Percentiles rank a stretch among this genome's conserved stretches.
Evolutionary conservation across 2,797 vertebrate species (phyloP).

Genomic region (Lagorchestes hirsutus): DNA sequence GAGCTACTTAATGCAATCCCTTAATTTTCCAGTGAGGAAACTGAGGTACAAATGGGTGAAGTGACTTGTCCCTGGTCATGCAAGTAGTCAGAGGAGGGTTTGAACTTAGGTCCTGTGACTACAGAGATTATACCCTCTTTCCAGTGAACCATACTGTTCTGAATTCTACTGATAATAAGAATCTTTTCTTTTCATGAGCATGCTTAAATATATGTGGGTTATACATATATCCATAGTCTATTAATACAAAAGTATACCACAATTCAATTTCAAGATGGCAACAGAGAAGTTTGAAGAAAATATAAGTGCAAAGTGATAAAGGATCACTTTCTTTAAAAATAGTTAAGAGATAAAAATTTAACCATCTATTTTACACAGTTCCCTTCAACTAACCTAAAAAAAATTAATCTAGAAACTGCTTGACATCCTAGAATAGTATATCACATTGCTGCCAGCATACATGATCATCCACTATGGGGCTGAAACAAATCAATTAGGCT

Average conservation of each 20-base stretch:
- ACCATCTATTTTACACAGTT: conserved; percentile 77
- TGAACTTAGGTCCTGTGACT: neutral
- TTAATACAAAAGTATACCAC: conserved; percentile 71
- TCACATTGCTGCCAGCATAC: conserved; percentile 81
- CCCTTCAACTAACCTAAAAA: conserved; percentile 79
- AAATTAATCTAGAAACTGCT: conserved; percentile 84
- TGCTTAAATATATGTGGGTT: conserved; percentile 69
- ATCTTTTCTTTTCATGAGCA: conserved; percentile 62
- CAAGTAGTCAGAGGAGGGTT: neutral
- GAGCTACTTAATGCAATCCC: neutral
- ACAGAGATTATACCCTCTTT: conserved; percentile 53
- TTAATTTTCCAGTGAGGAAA: neutral
- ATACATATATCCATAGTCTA: conserved; percentile 73
- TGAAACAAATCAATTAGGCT: conserved; percentile 88
- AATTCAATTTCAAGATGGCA: conserved; percentile 38
- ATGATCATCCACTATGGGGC: conserved; percentile 80
- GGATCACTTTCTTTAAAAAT: neutral
- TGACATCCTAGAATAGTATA: conserved; percentile 74
- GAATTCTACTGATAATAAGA: conserved; percentile 55
- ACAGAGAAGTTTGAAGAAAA: conserved; percentile 74
- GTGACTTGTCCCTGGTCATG: neutral
- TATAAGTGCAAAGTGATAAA: conserved; percentile 71
- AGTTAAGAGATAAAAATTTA: conserved; percentile 73
- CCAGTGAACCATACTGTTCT: conserved; percentile 34
- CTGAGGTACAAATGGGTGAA: neutral